phyloP scores from a whole-genome alignment of 2,888 invertebrate genomes.

The Catocala nupta region DNA sequence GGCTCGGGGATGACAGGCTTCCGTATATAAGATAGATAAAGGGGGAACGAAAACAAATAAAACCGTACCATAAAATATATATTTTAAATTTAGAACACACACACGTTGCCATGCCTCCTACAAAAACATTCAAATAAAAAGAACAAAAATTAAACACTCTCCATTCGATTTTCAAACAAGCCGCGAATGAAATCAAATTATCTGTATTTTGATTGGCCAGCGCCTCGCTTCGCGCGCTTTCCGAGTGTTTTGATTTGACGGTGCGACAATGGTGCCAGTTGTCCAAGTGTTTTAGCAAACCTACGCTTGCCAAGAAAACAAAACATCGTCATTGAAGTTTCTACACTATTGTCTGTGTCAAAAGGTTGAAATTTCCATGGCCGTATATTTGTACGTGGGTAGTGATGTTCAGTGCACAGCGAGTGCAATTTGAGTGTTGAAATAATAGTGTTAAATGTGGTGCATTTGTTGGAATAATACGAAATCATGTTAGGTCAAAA shows the following conservation, averaged over 20 bases:
- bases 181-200: conserved; percentile 77
- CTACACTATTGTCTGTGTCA: neutral
- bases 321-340: conserved; percentile 23
- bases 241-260: conserved; percentile 80
- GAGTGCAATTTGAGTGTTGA: conserved; percentile 76
- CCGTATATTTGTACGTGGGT: conserved; percentile 33
- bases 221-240: conserved; percentile 66
- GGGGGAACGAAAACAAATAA: too few relatives aligned
- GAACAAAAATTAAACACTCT: conserved; percentile 42
- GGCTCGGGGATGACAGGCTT: too few relatives aligned
- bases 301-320: conserved; percentile 51
- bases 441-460: conserved; percentile 77
- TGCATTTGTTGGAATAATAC: conserved; percentile 79
- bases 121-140: conserved; percentile 28
- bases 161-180: conserved; percentile 70
- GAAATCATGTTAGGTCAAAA: conserved; percentile 62
- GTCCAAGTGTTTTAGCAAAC: conserved; percentile 80
- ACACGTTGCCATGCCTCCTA: neutral
- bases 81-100: neutral
- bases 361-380: conserved; percentile 47
- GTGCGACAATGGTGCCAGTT: conserved; percentile 76
- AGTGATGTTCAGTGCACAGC: conserved; percentile 53
- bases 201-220: conserved; percentile 81
- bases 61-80: too few relatives aligned
- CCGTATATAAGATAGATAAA: too few relatives aligned